These are phyloP conservation scores for Abrostola tripartita DNA, from an alignment of 2,888 invertebrate species.

Conservation along the genomic window DNA sequence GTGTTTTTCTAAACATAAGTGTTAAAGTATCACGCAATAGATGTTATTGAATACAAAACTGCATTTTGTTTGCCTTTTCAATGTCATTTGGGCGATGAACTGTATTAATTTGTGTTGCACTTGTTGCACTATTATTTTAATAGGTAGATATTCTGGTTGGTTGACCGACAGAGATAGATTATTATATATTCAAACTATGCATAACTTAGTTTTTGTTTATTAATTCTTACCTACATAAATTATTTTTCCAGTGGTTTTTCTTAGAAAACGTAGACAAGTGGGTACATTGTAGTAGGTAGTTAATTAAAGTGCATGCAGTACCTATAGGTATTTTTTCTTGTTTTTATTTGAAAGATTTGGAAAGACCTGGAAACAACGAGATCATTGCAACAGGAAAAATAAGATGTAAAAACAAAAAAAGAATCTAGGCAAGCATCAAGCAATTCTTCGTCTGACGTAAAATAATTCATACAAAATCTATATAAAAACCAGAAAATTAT, in stretches of 20 bases:
- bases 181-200: constrained; percentile 9
- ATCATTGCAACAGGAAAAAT: too few relatives aligned
- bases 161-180: constrained; percentile 23
- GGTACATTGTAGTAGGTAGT: too few relatives aligned
- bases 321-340: too few relatives aligned
- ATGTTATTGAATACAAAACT: constrained; percentile 40
- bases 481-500: too few relatives aligned
- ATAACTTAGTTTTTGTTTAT: constrained; percentile 8
- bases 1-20: constrained; percentile 25
- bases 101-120: constrained; percentile 60
- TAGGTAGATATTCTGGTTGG: constrained; percentile 46
- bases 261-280: not conserved
- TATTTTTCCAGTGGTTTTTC: constrained; percentile 26
- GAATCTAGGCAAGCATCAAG: too few relatives aligned
- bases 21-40: constrained; percentile 39
- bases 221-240: not conserved
- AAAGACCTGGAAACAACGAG: too few relatives aligned
- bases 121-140: constrained; percentile 37
- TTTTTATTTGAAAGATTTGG: too few relatives aligned
- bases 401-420: too few relatives aligned
- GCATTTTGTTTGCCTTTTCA: constrained; percentile 60
- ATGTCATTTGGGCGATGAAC: constrained; percentile 71
- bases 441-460: too few relatives aligned
- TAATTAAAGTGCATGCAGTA: too few relatives aligned
- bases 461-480: too few relatives aligned